Evolutionary conservation across 2,797 vertebrate species (phyloP).

Genomic region (Sardinella longiceps): DNA sequence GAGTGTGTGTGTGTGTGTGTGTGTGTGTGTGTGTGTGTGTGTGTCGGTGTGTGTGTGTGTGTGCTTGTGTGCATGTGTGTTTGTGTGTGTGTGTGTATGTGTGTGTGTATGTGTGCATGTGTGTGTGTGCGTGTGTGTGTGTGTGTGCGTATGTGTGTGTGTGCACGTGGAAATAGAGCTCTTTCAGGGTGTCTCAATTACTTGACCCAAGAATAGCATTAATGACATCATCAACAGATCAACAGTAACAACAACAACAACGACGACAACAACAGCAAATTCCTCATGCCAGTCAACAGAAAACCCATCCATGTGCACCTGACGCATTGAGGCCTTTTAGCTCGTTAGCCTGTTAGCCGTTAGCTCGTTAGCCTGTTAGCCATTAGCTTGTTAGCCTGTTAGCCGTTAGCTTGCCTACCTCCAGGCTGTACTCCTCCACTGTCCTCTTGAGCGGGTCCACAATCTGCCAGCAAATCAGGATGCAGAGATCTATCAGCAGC

Average conservation of each 20-base stretch:
- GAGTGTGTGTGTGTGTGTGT: background rate
- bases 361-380: background rate
- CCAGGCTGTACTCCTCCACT: conserved; percentile 96
- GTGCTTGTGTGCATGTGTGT: background rate
- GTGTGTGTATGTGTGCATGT: background rate
- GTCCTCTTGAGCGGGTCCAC: conserved; percentile 97
- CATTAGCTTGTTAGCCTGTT: background rate
- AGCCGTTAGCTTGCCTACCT: conserved; percentile 79
- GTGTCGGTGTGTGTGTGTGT: background rate
- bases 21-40: background rate
- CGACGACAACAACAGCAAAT: conserved; percentile 51
- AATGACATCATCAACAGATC: conserved; percentile 13
- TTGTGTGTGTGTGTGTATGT: background rate
- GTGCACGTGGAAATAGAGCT: background rate
- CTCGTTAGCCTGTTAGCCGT: too few relatives aligned
- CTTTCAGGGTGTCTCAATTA: conserved; percentile 62
- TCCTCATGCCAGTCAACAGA: background rate
- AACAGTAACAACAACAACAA: conserved; percentile 32
- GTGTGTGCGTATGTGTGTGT: background rate
- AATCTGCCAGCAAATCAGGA: conserved; percentile 99
- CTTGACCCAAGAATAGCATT: conserved; percentile 73
- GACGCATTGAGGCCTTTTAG: background rate
- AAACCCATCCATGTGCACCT: background rate
- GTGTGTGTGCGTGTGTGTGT: background rate
- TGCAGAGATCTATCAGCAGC: conserved; percentile 98